These are phyloP conservation scores for Montipora efflorescens DNA, from an alignment of 64 coral and sea anemone species.

Conservation along the genomic window DNA sequence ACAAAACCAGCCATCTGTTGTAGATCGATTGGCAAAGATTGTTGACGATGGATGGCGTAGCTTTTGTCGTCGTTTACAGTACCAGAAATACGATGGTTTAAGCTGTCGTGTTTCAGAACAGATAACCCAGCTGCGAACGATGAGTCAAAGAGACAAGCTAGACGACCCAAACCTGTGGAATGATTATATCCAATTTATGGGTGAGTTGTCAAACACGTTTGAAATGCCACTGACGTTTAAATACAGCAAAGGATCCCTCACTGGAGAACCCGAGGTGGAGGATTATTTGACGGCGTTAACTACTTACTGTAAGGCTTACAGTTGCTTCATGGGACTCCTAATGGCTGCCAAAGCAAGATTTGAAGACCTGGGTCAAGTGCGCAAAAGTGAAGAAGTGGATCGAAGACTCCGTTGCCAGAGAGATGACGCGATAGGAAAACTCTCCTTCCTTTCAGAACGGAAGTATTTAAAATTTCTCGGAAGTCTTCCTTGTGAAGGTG, in stretches of 20 bases:
- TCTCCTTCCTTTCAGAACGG: constrained; percentile 27
- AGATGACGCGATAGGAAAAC: neutral
- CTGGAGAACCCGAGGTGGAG: constrained; percentile 28
- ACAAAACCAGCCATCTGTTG: neutral
- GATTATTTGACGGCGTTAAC: constrained; percentile 53
- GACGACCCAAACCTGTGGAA: constrained; percentile 45
- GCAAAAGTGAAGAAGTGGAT: neutral
- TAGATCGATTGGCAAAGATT: neutral
- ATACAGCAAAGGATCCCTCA: neutral
- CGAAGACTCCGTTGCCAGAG: neutral
- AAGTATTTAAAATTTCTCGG: constrained; percentile 48
- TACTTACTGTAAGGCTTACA: constrained; percentile 31
- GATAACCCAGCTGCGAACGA: neutral
- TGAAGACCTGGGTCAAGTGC: neutral
- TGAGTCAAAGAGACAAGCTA: constrained; percentile 17
- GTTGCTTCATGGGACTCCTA: constrained; percentile 48
- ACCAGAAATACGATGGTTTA: constrained; percentile 26
- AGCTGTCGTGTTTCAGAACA: constrained; percentile 17
- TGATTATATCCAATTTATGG: constrained; percentile 26
- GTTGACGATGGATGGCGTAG: neutral
- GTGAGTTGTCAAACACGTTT: constrained; percentile 18
- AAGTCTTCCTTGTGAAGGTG: neutral
- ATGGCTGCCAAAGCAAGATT: constrained; percentile 14
- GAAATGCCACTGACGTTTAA: constrained; percentile 40
- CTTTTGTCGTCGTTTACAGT: constrained; percentile 1